These are phyloP conservation scores for Vireo altiloquus DNA, from an alignment of 2,113 vertebrate species.

Conservation along the genomic window DNA sequence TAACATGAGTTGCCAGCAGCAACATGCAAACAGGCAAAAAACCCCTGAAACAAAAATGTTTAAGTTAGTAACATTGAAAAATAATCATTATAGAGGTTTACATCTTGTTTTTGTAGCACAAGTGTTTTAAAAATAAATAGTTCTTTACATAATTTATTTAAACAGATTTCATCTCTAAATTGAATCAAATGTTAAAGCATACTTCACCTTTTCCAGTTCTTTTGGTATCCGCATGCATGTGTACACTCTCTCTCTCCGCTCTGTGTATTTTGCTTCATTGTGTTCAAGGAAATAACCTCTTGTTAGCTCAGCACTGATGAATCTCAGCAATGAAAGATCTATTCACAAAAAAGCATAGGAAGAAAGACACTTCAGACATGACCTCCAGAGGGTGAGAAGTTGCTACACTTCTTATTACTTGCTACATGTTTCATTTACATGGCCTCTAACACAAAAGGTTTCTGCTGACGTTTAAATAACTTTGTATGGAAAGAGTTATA, in stretches of 20 bases:
- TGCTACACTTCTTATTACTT: not conserved
- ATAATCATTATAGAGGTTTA: not conserved
- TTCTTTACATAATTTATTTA: not conserved
- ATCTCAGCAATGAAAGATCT: conserved; percentile 90
- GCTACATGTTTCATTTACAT: not conserved
- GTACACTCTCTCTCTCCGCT: conserved; percentile 92
- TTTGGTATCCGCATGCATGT: conserved; percentile 96
- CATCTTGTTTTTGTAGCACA: not conserved
- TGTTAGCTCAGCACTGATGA: conserved; percentile 92
- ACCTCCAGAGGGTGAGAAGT: not conserved
- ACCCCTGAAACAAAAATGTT: accelerated
- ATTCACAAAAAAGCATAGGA: conserved; percentile 53
- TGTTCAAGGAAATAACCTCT: conserved; percentile 98
- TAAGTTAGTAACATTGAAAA: not conserved
- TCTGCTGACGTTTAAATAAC: not conserved
- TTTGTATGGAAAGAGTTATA: not conserved
- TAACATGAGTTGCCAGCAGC: not conserved
- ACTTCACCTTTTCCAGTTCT: conserved; percentile 92
- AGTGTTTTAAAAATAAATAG: not conserved
- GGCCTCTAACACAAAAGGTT: not conserved
- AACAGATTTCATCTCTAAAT: not conserved
- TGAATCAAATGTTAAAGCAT: not conserved
- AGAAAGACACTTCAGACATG: not conserved
- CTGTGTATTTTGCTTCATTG: conserved; percentile 96
- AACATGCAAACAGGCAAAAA: not conserved